Base-by-base conservation (phyloP, 2,797 vertebrate genomes). In the Poecilia picta region DNA sequence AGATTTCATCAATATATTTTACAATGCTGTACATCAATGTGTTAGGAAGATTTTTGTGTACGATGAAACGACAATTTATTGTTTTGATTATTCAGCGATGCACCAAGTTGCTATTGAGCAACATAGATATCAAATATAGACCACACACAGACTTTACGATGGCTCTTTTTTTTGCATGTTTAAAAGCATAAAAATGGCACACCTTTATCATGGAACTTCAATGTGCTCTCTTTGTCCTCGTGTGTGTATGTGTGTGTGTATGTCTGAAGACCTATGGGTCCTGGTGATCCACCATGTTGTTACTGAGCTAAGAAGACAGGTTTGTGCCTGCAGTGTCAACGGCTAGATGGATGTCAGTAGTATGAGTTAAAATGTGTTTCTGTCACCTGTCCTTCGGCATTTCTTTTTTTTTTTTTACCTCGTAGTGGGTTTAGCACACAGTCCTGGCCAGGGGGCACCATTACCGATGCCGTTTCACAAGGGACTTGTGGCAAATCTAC, bases 341-440 rank as follows among this genome's bases (percentile, higher is more conserved):
- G 80, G 79, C 77, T 87, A 83, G 91, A 93, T 94, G 92, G 92
- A 93, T 94, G 92, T 91, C 82, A 87, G 89, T 78, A 57, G 88
- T 62, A 76, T 87, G 87, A 90, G 84, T 92, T 93, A 86, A 93
- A 92, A 93, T 91, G 92, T 89, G 88, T 93, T 90, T 88, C 86
- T 90, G 83, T 85, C 88, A 76, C 74, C 88, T 89, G 91, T 93
- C 91, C 86, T 89, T 77, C 84, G 87, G 88, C 89, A 89, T 85
- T 91, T 93, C 92, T 89, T 64, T 43, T 43, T 47, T 16, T 5
- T 47, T 51, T 8, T 51, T 49, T 51, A 87, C 89, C 87, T 89
- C 66, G 39, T 66, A 28, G 81, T 79, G 85, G 91, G 88, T 83
- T 82, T 80, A 91, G 89, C 82, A 57, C 83, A 86, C 84, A 81